Evolutionary conservation across 2,797 vertebrate species (phyloP).

Genomic region (Arrhamphus sclerolepis): DNA sequence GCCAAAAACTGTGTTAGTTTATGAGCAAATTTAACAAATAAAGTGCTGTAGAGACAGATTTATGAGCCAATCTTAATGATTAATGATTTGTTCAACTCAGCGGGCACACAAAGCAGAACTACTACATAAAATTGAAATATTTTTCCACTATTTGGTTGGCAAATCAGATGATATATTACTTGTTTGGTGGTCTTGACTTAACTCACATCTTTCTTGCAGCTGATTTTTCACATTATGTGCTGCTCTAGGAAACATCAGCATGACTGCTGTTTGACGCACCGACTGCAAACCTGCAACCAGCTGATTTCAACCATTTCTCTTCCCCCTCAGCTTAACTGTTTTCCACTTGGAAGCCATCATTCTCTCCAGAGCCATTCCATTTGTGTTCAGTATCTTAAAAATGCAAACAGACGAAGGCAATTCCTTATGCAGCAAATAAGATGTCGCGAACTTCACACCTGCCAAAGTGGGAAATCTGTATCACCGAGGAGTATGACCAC

Average conservation of each 20-base stretch:
- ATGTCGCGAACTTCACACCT: conserved; percentile 38
- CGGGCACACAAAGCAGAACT: not conserved
- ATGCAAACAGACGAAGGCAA: conserved; percentile 34
- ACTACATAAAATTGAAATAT: no score
- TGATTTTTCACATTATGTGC: conserved; percentile 18
- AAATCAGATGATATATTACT: not conserved
- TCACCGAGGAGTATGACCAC: conserved; percentile 58
- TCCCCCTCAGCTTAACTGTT: conserved; percentile 41
- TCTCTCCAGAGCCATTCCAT: conserved; percentile 22
- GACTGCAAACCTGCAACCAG: conserved; percentile 42
- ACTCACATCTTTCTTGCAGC: conserved; percentile 3
- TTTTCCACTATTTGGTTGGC: not conserved
- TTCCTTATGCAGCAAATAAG: conserved; percentile 44
- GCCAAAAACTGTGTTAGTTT: not conserved
- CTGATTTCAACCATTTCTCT: conserved; percentile 31
- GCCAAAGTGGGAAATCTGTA: conserved; percentile 47
- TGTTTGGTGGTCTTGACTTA: conserved; percentile 2
- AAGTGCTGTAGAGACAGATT: not conserved
- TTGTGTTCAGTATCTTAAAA: conserved; percentile 27
- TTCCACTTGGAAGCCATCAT: conserved; percentile 31
- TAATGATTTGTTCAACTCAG: not conserved
- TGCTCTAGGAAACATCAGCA: conserved; percentile 36
- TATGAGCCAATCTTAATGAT: not conserved
- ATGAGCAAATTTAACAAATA: no score
- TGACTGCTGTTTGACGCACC: conserved; percentile 18